Base-by-base conservation (phyloP, 2,797 vertebrate species). In the Gadopsis marmoratus region DNA sequence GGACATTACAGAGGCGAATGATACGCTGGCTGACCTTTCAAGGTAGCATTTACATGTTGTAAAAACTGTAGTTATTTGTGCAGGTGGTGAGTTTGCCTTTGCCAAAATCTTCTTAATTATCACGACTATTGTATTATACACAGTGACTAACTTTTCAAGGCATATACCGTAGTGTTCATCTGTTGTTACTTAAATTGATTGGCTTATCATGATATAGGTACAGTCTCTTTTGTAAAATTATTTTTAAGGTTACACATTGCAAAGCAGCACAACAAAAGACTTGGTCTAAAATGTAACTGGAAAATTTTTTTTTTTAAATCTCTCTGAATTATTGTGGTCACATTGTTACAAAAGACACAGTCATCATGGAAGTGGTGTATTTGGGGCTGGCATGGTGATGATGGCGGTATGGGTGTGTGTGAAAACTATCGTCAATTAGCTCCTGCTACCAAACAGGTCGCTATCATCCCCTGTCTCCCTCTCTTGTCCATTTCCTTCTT, bases 391-490 rank as follows among this genome's bases (percentile, higher is more conserved):
- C 8, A 37, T 64, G 31, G 43, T 50, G 62, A 39, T 26, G 39
- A 12, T 0, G n/a, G n/a, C 1, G 11, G 26, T 29, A 37, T 35
- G 48, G 7, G 23, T 47, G 43, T 62, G 19, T 69, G 48, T 39
- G n/a, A 23, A 62, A 65, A 33, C 51, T 64, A 41, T 75, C 35
- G 2, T 78, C 47, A 78, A 71, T 85, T 71, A 78, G 66, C 63
- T 54, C 19, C 51, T 35, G 7, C 26, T 53, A 50, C 12, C n/a
- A 76, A 68, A 78, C 69, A 66, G 72, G 72, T 78, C 67, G 45
- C 71, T 63, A 26, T 39, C 65, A 6, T 0, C 43, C 23, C 37
- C 1, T 29, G 2, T n/a, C 59, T 21, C 26, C 51, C 47, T 41
- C 65, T 63, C 47, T 58, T n/a, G 11, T 68, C 50, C 59, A 55